These are phyloP conservation scores for Ecdyonurus torrentis DNA, from an alignment of 2,888 invertebrate species.

Conservation along the genomic window DNA sequence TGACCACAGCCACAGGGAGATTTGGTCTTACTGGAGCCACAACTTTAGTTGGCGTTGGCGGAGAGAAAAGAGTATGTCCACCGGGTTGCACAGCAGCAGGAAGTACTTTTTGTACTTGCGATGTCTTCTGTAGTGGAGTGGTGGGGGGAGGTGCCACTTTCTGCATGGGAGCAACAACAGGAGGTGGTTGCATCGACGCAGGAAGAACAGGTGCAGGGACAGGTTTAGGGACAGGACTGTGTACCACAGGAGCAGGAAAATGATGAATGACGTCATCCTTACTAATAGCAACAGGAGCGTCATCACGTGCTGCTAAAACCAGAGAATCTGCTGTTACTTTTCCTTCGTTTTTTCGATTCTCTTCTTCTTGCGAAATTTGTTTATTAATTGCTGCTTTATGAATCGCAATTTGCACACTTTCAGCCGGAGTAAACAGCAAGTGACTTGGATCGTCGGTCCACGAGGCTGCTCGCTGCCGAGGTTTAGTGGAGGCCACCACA, in stretches of 20 bases:
- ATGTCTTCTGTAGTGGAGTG: neutral
- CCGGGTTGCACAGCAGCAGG: too few species aligned
- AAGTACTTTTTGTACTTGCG: neutral
- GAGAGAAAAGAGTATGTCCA: too few species aligned
- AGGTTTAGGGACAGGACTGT: neutral
- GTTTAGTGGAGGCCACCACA: neutral
- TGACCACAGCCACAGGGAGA: neutral
- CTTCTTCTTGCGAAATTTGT: slow-evolving; percentile 24
- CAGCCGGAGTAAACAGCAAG: slow-evolving; percentile 24
- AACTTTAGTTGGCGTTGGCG: neutral
- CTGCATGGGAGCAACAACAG: too few species aligned
- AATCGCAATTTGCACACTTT: slow-evolving; percentile 25
- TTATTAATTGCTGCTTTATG: slow-evolving; percentile 28
- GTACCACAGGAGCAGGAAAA: neutral
- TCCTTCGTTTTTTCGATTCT: slow-evolving; percentile 13
- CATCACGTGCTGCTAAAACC: neutral
- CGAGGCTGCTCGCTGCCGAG: slow-evolving; percentile 5
- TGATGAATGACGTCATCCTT: neutral
- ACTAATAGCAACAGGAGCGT: neutral
- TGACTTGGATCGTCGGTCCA: slow-evolving; percentile 22
- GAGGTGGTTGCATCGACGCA: too few species aligned
- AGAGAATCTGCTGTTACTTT: neutral
- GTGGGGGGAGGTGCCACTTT: neutral
- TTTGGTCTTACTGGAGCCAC: neutral
- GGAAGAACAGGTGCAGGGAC: too few species aligned